Base-by-base conservation (phyloP, 2,797 vertebrate genomes). In the Sternotherus odoratus region DNA sequence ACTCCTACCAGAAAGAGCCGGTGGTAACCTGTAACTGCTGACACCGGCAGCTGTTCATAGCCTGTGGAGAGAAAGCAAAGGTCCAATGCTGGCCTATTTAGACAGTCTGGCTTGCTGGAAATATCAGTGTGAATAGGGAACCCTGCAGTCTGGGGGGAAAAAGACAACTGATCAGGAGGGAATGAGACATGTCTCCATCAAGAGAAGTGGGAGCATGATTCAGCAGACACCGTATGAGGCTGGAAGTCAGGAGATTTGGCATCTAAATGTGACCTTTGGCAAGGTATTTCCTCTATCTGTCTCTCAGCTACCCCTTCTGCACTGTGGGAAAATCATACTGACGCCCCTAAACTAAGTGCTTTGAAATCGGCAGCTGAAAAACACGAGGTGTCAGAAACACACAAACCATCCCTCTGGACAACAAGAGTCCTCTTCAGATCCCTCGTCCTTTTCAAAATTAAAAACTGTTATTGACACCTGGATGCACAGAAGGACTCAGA, bases 401-500 rank as follows among this genome's bases (percentile, higher is more conserved):
- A 79, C 21, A 36, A 36, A 66, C 63, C 51, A 26, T 23, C 56
- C 11, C 15, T 54, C 79, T 24, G 43, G 48, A 5, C 53, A 46
- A 60, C 5, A 43, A 49, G 30, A 15, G 17, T 10, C 0, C 1
- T 48, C 51, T 80, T 87, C 16, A 56, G 63, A 36, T 24, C 51
- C 53, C 54, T 2, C 23, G 72, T 48, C 56, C 66, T 83, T 74
- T 87, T 74, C 89, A 84, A 83, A 63, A n/a, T 72, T 56, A 54
- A 49, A 85, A 72, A 5, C n/a, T 48, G 36, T 15, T 78, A 24
- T 28, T 80, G 36, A n/a, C 13, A 12, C 56, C 28, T 66, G 19
- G 63, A 36, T 5, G n/a, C 33, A 66, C 63, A 5, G 33, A 66
- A 66, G 63, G n/a, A n/a, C 63, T n/a, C 4, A 5, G 63, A 33